Evolutionary conservation across 1,140 invertebrate species (phyloP).

Genomic region (Thaumatotibia leucotreta): DNA sequence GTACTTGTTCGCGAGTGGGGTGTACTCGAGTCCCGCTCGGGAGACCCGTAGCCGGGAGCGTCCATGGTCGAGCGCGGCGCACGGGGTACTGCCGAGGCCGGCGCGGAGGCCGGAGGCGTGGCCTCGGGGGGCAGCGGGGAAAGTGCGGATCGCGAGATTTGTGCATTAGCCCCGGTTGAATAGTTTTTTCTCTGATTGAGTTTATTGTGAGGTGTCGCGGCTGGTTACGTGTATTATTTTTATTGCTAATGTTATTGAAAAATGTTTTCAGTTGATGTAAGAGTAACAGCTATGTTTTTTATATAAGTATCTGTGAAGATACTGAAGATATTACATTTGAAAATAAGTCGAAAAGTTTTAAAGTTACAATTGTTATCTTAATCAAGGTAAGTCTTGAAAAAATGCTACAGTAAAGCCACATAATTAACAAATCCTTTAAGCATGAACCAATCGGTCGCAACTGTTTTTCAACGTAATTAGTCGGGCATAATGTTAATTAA

Average conservation of each 20-base stretch:
- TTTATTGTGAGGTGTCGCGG: conserved; percentile 59
- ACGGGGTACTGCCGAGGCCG: conserved; percentile 44
- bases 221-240: too few species aligned
- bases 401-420: conserved; percentile 6
- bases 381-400: too few species aligned
- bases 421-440: conserved; percentile 30
- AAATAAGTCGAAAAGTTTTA: too few species aligned
- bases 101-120: conserved; percentile 34
- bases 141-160: conserved; percentile 73
- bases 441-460: neutral
- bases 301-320: too few species aligned
- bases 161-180: conserved; percentile 68
- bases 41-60: conserved; percentile 53
- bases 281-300: too few species aligned
- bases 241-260: too few species aligned
- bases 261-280: too few species aligned
- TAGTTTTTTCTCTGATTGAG: conserved; percentile 72
- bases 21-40: conserved; percentile 57
- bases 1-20: conserved; percentile 63
- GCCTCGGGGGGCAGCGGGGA: conserved; percentile 45
- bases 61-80: conserved; percentile 50
- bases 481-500: conserved; percentile 28
- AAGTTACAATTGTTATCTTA: too few species aligned
- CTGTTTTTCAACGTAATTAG: conserved; percentile 6
- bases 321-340: too few species aligned